phyloP scores from a whole-genome alignment of 1,140 invertebrate species.

The Zaprionus capensis region DNA sequence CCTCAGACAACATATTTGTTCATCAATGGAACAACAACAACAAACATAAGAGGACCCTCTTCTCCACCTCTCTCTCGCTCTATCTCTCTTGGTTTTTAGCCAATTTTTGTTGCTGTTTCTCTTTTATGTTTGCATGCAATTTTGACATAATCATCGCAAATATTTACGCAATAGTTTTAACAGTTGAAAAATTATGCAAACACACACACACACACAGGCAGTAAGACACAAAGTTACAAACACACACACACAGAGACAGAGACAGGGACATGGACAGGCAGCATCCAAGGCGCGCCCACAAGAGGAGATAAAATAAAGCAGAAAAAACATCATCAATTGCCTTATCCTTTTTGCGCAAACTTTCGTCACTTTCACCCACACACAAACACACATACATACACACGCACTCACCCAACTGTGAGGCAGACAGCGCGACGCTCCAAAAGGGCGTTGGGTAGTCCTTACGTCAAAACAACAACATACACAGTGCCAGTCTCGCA shows the following conservation, averaged over 20 bases:
- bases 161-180: constrained; percentile 58
- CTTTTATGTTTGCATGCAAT: constrained; percentile 42
- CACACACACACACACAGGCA: constrained; percentile 12
- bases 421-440: constrained; percentile 75
- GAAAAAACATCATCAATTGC: constrained; percentile 23
- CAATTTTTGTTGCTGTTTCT: constrained; percentile 31
- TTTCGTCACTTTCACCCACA: constrained; percentile 71
- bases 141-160: constrained; percentile 44
- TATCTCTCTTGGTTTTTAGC: constrained; percentile 13
- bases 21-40: constrained; percentile 26
- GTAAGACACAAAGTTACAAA: constrained; percentile 12
- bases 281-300: constrained; percentile 24
- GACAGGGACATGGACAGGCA: constrained; percentile 11
- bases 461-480: constrained; percentile 39
- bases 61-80: background rate
- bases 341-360: constrained; percentile 67
- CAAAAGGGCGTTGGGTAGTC: constrained; percentile 76
- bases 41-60: background rate
- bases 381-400: constrained; percentile 32
- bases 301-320: constrained; percentile 10
- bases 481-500: constrained; percentile 7
- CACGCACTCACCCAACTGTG: constrained; percentile 10
- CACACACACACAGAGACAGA: background rate
- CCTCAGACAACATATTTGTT: constrained; percentile 63
- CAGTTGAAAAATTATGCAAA: constrained; percentile 43